A percentile compares a stretch with the other conserved stretches of the same genome.
Conservation (phyloP, 2,797 vertebrate genomes). For the Petrocephalus schoutedeni region DNA sequence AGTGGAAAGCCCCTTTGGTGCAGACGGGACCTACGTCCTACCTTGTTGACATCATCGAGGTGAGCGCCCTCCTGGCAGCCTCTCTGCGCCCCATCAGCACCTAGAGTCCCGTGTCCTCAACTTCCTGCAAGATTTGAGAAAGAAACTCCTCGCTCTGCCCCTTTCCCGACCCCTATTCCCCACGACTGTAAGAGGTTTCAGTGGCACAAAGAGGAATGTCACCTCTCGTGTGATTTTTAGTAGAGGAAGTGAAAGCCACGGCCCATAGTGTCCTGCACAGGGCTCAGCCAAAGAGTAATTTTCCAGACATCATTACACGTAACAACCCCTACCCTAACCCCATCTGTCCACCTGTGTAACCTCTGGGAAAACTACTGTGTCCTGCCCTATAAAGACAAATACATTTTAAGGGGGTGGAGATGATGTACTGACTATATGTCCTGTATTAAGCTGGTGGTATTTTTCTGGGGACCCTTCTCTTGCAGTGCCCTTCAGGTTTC, state of each 20-base stretch:
- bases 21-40: constrained; percentile 87
- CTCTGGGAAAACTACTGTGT: neutral
- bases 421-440: neutral
- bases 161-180: neutral
- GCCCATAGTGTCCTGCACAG: neutral
- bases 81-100: neutral
- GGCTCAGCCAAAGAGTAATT: neutral
- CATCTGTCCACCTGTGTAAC: neutral
- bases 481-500: neutral
- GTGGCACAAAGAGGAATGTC: neutral
- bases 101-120: neutral
- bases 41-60: constrained; percentile 72
- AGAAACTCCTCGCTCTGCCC: neutral
- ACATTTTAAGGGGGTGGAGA: neutral
- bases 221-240: neutral
- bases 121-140: neutral
- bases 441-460: neutral
- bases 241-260: neutral
- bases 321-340: neutral
- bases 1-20: constrained; percentile 74
- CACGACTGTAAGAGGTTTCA: neutral
- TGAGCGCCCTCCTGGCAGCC: constrained; percentile 43
- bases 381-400: neutral
- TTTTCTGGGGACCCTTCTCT: neutral
- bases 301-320: neutral